Evolutionary conservation across 2,797 vertebrate species (phyloP).

Genomic region (Periparus ater): DNA sequence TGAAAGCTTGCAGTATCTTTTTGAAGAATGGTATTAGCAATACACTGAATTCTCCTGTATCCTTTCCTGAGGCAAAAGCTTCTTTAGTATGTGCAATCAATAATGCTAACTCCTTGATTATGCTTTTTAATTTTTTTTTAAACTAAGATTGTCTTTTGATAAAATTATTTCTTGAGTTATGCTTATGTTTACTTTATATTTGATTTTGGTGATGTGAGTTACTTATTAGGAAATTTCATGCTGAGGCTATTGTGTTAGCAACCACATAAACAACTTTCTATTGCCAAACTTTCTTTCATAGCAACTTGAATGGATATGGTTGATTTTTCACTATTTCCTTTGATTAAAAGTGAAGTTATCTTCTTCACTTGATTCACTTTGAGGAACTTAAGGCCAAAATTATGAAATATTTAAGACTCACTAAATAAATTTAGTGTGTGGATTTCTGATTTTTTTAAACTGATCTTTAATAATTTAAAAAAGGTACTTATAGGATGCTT

Average conservation of each 20-base stretch:
- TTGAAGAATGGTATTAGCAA: background rate
- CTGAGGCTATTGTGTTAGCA: background rate
- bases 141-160: background rate
- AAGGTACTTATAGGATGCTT: background rate
- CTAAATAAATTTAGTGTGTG: background rate
- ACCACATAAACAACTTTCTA: background rate
- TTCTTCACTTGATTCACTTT: background rate
- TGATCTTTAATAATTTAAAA: background rate
- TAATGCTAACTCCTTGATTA: background rate
- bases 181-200: background rate
- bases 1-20: background rate
- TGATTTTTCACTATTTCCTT: background rate
- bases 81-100: background rate
- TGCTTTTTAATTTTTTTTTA: rapidly evolving
- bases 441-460: background rate
- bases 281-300: background rate
- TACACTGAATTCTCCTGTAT: background rate
- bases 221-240: background rate
- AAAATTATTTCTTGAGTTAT: background rate
- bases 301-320: background rate
- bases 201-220: background rate
- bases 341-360: background rate
- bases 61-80: background rate
- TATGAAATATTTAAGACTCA: background rate
- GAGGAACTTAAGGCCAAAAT: background rate